A percentile compares a stretch with the other conserved stretches of the same genome.
Conservation (phyloP, 1,140 invertebrate genomes). For the Pseudobourletiella spinata region DNA sequence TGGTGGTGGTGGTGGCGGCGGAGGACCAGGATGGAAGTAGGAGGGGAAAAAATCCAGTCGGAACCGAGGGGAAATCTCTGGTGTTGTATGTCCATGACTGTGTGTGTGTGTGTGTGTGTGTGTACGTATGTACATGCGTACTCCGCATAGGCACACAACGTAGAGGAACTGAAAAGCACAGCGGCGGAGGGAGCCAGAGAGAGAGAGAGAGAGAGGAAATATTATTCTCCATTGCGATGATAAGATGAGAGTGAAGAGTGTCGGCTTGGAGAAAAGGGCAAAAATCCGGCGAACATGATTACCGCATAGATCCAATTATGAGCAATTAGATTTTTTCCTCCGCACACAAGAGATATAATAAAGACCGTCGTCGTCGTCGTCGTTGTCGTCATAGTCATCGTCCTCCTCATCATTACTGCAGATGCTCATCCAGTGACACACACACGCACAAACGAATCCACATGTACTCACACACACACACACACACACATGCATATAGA, state of each 20-base stretch:
- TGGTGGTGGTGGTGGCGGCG: too few species aligned
- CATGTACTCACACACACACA: too few species aligned
- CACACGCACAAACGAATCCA: background rate
- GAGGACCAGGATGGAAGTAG: too few species aligned
- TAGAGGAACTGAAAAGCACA: too few species aligned
- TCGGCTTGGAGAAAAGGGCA: conserved; percentile 34
- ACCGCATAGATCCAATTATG: conserved; percentile 36
- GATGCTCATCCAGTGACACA: conserved; percentile 17
- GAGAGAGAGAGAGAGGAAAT: background rate
- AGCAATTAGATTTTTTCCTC: conserved; percentile 36
- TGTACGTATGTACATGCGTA: too few species aligned
- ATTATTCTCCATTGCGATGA: background rate
- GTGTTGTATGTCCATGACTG: too few species aligned
- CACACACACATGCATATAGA: too few species aligned
- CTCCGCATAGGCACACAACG: too few species aligned
- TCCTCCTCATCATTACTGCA: too few species aligned
- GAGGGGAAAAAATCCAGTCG: too few species aligned
- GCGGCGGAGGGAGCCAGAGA: background rate
- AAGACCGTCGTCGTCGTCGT: conserved; percentile 23
- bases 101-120: too few species aligned
- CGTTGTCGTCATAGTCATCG: conserved; percentile 2
- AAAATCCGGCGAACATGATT: conserved; percentile 35
- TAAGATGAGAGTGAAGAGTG: conserved; percentile 11
- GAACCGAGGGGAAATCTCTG: too few species aligned
- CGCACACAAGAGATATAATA: conserved; percentile 22